These are phyloP conservation scores for Conger conger DNA, from an alignment of 2,113 vertebrate species.

Conservation along the genomic window DNA sequence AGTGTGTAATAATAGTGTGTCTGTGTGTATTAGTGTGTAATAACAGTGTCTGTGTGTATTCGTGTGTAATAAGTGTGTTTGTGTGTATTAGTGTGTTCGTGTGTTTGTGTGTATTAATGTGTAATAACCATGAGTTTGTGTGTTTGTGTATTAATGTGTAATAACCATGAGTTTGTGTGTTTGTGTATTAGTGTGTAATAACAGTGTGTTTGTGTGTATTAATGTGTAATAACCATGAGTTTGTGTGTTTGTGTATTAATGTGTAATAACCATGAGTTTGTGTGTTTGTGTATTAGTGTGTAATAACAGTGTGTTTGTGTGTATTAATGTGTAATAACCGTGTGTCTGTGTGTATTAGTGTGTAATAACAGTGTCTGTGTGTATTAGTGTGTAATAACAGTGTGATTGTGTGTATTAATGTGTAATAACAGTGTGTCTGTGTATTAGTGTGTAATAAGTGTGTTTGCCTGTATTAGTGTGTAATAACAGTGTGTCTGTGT, in stretches of 20 bases:
- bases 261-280: too few relatives aligned
- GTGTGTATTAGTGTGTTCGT: too few relatives aligned
- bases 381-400: too few relatives aligned
- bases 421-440: neutral
- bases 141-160: too few relatives aligned
- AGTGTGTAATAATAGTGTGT: neutral
- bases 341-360: neutral
- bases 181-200: too few relatives aligned
- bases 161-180: too few relatives aligned
- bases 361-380: too few relatives aligned
- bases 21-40: neutral
- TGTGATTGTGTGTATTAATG: neutral
- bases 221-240: constrained; percentile 10
- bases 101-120: too few relatives aligned
- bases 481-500: neutral
- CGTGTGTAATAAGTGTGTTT: too few relatives aligned
- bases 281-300: neutral
- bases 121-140: too few relatives aligned
- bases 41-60: neutral
- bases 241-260: neutral
- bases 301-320: neutral
- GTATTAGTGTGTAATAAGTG: neutral
- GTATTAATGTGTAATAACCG: neutral
- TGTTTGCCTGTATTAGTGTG: neutral
- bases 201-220: neutral